Conservation (phyloP, 1,140 invertebrate species). For the Dreissena polymorpha region DNA sequence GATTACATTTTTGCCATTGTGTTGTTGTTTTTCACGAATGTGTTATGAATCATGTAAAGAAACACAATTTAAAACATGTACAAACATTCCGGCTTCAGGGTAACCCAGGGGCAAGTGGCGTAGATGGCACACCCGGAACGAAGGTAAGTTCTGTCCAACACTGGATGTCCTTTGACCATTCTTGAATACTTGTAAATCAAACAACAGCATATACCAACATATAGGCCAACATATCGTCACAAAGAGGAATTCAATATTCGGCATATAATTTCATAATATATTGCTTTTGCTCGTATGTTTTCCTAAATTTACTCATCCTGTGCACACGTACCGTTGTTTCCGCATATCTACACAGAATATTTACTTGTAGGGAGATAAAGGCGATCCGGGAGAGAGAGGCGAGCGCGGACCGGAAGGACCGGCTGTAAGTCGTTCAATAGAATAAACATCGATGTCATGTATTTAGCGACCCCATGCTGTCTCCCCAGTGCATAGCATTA, state of each 20-base stretch:
- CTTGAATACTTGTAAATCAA: too few relatives aligned
- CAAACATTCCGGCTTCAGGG: conserved; percentile 19
- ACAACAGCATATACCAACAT: too few relatives aligned
- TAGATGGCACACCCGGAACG: conserved; percentile 26
- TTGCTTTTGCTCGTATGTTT: too few relatives aligned
- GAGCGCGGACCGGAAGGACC: conserved; percentile 22
- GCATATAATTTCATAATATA: too few relatives aligned
- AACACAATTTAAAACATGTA: background rate
- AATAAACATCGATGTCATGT: background rate
- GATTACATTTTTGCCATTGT: background rate
- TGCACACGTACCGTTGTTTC: too few relatives aligned
- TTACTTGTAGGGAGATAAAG: conserved; percentile 45
- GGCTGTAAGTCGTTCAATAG: background rate
- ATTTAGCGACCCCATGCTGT: background rate
- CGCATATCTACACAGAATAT: too few relatives aligned
- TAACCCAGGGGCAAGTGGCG: conserved; percentile 14
- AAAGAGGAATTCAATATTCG: too few relatives aligned
- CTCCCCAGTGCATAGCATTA: too few relatives aligned
- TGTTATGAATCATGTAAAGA: too few relatives aligned
- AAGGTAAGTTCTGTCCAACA: conserved; percentile 6
- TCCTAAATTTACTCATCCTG: too few relatives aligned
- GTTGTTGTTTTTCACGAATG: too few relatives aligned
- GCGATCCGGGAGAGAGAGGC: conserved; percentile 38
- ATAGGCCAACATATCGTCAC: too few relatives aligned
- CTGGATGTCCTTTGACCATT: background rate